A percentile compares a stretch with the other conserved stretches of the same genome.
phyloP scores from a whole-genome alignment of 2,888 invertebrate species.

The Taphrorychus bicolor region DNA sequence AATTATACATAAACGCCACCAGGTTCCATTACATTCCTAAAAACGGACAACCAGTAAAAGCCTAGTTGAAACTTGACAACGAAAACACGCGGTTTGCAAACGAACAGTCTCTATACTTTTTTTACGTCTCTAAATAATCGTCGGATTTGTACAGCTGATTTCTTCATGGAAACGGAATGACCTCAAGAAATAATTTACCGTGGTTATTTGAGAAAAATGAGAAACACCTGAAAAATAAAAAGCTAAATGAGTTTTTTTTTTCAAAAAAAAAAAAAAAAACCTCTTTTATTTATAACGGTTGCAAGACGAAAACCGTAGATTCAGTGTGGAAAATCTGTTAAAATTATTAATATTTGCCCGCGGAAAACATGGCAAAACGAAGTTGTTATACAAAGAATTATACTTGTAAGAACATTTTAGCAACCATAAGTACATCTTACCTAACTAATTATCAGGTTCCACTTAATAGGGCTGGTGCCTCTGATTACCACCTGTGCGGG shows the following conservation, averaged over 20 bases:
- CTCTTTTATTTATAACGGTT: too few relatives aligned
- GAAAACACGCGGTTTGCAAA: background rate
- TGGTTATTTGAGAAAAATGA: slow-evolving; percentile 30
- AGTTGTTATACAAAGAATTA: too few relatives aligned
- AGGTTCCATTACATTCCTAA: slow-evolving; percentile 1
- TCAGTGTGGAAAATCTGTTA: too few relatives aligned
- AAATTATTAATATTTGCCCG: too few relatives aligned
- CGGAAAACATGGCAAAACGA: too few relatives aligned
- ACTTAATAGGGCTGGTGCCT: slow-evolving; percentile 87
- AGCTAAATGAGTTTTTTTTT: too few relatives aligned
- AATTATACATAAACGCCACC: too few relatives aligned
- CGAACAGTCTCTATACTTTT: slow-evolving; percentile 17
- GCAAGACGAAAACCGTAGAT: too few relatives aligned
- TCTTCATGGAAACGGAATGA: slow-evolving; percentile 32
- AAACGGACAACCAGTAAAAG: too few relatives aligned
- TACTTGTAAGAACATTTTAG: too few relatives aligned
- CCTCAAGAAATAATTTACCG: slow-evolving; percentile 32
- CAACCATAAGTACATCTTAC: slow-evolving; percentile 13
- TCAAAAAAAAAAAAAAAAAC: too few relatives aligned
- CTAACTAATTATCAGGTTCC: slow-evolving; percentile 27
- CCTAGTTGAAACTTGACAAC: background rate
- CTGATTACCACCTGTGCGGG: slow-evolving; percentile 68
- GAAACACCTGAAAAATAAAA: slow-evolving; percentile 31
- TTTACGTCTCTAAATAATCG: slow-evolving; percentile 8
- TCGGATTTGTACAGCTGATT: slow-evolving; percentile 28